A percentile compares a stretch with the other conserved stretches of the same genome.
These are phyloP conservation scores for Sminthurinus signatus DNA, from an alignment of 1,140 invertebrate species.

Conservation along the genomic window DNA sequence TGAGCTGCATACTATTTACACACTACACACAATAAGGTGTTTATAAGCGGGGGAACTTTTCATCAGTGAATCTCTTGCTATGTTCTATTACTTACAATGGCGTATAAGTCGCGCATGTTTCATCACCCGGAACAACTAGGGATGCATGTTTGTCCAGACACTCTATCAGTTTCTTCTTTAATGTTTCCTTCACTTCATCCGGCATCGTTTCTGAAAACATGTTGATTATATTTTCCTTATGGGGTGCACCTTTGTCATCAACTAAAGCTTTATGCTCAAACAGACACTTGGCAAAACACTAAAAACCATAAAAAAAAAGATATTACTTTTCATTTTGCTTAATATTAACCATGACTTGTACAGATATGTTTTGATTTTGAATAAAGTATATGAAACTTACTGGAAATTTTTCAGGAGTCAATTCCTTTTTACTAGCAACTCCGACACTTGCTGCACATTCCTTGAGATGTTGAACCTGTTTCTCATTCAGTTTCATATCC, in stretches of 20 bases:
- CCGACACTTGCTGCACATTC: not conserved
- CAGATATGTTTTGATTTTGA: too few species aligned
- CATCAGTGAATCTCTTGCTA: too few species aligned
- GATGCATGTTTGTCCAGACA: conserved; percentile 1
- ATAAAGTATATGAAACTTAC: too few species aligned
- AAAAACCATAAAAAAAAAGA: too few species aligned
- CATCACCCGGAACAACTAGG: not conserved
- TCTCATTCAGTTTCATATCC: not conserved
- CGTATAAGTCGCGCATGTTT: not conserved
- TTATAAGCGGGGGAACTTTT: too few species aligned
- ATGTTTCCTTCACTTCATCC: not conserved
- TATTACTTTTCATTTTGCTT: too few species aligned
- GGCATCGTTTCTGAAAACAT: not conserved
- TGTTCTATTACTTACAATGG: not conserved
- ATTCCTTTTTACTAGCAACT: not conserved
- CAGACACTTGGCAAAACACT: conserved; percentile 5
- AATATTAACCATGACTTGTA: too few species aligned
- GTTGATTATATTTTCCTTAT: not conserved
- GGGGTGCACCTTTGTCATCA: not conserved
- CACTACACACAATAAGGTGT: too few species aligned
- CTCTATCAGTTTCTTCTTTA: not conserved
- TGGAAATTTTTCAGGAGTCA: not conserved
- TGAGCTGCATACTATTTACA: too few species aligned
- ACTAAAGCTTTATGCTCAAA: conserved; percentile 3
- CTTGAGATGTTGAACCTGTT: not conserved